Evolutionary conservation across 2,113 vertebrate genomes (phyloP).

Genomic region (Arenaria interpres): DNA sequence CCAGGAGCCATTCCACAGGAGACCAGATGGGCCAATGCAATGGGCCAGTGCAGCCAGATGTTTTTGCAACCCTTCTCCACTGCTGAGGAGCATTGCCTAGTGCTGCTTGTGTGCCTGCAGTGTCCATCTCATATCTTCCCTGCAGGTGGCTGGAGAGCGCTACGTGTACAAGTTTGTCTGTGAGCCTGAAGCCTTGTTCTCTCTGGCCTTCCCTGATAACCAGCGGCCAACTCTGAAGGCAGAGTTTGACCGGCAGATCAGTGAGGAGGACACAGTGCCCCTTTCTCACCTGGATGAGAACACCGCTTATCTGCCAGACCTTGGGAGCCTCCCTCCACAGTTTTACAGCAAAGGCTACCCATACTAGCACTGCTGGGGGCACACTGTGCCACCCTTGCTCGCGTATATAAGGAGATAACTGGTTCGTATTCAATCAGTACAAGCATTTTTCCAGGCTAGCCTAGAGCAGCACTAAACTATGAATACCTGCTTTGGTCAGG

Average conservation of each 20-base stretch:
- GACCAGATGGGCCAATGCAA: neutral
- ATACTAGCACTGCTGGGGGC: constrained; percentile 76
- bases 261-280: constrained; percentile 95
- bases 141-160: constrained; percentile 94
- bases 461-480: neutral
- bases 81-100: neutral
- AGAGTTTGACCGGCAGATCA: constrained; percentile 87
- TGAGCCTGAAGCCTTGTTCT: constrained; percentile 93
- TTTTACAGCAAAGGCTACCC: constrained; percentile 90
- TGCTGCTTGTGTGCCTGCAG: neutral
- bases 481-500: neutral
- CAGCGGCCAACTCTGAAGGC: constrained; percentile 89
- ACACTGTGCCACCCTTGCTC: neutral
- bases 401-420: constrained; percentile 78
- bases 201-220: constrained; percentile 92
- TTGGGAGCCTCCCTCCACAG: constrained; percentile 82
- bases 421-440: neutral
- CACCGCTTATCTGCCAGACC: constrained; percentile 78
- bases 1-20: neutral
- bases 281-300: constrained; percentile 92
- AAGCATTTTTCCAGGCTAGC: neutral
- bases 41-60: neutral
- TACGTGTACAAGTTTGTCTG: constrained; percentile 99
- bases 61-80: neutral
- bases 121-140: rapidly evolving